phyloP scores from a whole-genome alignment of 2,113 vertebrate species.

The Corynorhinus townsendii region DNA sequence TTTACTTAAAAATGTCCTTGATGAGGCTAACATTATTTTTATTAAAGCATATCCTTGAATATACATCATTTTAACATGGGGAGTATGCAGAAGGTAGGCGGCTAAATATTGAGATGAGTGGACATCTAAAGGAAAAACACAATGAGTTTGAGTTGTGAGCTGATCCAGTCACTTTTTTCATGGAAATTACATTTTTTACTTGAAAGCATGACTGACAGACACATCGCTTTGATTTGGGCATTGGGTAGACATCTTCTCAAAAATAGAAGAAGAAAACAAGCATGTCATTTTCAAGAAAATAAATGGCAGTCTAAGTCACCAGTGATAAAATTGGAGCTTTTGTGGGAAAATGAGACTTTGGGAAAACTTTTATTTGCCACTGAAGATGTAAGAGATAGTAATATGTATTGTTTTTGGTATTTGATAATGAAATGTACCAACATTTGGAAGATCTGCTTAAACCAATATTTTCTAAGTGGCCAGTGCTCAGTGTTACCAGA shows the following conservation, averaged over 20 bases:
- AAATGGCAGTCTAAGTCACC: not conserved
- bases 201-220: not conserved
- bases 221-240: not conserved
- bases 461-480: not conserved
- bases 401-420: not conserved
- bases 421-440: not conserved
- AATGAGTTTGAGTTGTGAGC: not conserved
- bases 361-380: not conserved
- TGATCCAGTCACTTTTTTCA: not conserved
- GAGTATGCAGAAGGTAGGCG: not conserved
- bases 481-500: not conserved
- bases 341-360: slow-evolving; percentile 22
- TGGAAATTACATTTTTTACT: slow-evolving; percentile 18
- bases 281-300: not conserved
- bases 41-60: not conserved
- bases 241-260: slow-evolving; percentile 1
- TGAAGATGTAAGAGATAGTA: not conserved
- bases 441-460: not conserved
- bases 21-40: not conserved
- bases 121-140: not conserved
- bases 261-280: not conserved
- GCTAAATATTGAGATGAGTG: not conserved
- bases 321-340: not conserved
- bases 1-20: not conserved
- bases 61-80: not conserved